Conservation (phyloP, 2,797 vertebrate species). For the Micrastur ruficollis region DNA sequence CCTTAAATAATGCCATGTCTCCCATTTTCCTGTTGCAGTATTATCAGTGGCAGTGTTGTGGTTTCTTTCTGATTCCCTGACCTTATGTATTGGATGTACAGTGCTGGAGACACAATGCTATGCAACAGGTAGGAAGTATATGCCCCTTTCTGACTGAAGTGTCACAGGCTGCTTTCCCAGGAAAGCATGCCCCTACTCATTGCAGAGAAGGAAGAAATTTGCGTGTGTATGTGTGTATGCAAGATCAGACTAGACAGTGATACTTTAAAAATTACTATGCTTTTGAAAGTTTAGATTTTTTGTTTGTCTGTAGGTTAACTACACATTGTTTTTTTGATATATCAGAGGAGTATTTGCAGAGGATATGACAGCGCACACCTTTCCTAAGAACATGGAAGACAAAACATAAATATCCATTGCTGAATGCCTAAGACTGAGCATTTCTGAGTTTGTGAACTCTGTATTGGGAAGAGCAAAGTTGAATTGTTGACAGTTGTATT, state of each 20-base stretch:
- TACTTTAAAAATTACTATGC: not conserved
- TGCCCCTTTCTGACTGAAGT: not conserved
- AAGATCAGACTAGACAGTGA: not conserved
- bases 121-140: not conserved
- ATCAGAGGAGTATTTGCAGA: not conserved
- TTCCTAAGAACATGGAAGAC: not conserved
- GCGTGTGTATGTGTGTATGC: not conserved
- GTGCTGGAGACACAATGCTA: not conserved
- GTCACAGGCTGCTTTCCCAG: not conserved
- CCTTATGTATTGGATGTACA: not conserved
- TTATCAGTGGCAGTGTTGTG: not conserved
- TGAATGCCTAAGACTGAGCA: not conserved
- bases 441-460: not conserved
- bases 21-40: not conserved
- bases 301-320: not conserved
- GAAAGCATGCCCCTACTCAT: fast-evolving
- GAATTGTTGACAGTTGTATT: not conserved
- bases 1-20: not conserved
- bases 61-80: not conserved
- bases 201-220: not conserved
- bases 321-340: not conserved
- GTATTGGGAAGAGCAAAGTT: not conserved
- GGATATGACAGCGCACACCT: not conserved
- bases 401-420: not conserved
- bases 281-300: not conserved